Conservation (phyloP, 2,797 vertebrate genomes). For the Sphenodon punctatus region DNA sequence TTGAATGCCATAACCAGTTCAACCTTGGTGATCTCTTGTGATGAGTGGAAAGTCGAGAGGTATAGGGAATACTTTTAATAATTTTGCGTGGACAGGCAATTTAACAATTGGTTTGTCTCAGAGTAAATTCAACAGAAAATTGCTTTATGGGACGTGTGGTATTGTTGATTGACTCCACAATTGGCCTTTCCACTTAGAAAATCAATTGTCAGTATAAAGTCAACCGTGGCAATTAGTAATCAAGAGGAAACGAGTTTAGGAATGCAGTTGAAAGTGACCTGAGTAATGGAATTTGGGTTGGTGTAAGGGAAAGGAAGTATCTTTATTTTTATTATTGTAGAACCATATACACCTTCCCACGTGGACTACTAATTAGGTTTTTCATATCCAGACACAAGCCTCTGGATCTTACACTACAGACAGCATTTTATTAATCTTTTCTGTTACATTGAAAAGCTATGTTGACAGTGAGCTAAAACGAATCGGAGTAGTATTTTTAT, state of each 20-base stretch:
- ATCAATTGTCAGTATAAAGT: constrained; percentile 22
- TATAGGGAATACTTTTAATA: constrained; percentile 34
- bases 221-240: constrained; percentile 36
- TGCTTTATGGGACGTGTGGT: not conserved
- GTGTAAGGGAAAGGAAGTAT: not conserved
- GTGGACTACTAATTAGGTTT: not conserved
- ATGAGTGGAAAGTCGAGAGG: not conserved
- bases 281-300: constrained; percentile 11
- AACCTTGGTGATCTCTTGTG: not conserved
- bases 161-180: constrained; percentile 8
- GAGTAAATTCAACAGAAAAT: constrained; percentile 18
- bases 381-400: not conserved
- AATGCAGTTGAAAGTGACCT: constrained; percentile 23
- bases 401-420: not conserved
- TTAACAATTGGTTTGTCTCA: constrained; percentile 19
- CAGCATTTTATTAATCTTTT: not conserved
- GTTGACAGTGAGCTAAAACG: not conserved
- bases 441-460: not conserved
- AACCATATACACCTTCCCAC: not conserved
- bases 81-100: not conserved
- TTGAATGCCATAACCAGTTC: not conserved
- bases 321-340: not conserved
- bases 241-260: constrained; percentile 33
- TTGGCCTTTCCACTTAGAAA: constrained; percentile 18
- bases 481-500: not conserved